Percentiles rank a stretch among this genome's conserved stretches.
Conservation (phyloP, 2,888 invertebrate genomes). For the Druceiella hillmani region DNA sequence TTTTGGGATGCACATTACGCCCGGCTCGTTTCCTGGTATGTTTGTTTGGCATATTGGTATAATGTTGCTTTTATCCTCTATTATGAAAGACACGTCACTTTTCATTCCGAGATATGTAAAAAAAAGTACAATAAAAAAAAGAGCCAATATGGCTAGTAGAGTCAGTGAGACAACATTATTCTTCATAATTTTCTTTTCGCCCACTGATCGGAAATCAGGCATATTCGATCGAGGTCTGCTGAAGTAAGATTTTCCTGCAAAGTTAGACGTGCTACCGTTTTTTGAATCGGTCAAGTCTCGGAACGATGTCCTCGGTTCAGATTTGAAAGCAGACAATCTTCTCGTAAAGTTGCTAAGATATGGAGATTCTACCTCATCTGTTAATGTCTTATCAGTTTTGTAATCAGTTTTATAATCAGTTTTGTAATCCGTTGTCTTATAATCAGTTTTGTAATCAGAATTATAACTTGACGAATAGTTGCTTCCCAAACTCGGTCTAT, state of each 20-base stretch:
- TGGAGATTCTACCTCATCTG: constrained; percentile 58
- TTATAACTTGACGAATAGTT: constrained; percentile 34
- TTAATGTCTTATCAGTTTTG: constrained; percentile 37
- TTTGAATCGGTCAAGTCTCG: constrained; percentile 37
- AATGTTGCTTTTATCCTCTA: constrained; percentile 50
- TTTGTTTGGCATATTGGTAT: constrained; percentile 53
- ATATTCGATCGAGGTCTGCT: constrained; percentile 37
- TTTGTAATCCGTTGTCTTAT: not conserved
- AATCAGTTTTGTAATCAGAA: too few species aligned
- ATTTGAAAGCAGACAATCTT: constrained; percentile 48
- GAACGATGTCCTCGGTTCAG: constrained; percentile 35
- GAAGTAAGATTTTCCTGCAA: constrained; percentile 39
- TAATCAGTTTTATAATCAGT: not conserved
- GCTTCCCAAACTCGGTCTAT: constrained; percentile 32
- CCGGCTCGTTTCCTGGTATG: constrained; percentile 48
- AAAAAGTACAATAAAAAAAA: constrained; percentile 62
- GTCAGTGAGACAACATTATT: constrained; percentile 60
- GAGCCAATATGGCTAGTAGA: constrained; percentile 53
- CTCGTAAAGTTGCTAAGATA: constrained; percentile 67
- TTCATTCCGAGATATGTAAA: constrained; percentile 64
- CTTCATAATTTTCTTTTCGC: constrained; percentile 49
- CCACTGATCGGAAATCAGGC: constrained; percentile 38
- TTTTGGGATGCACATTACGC: constrained; percentile 60
- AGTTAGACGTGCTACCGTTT: constrained; percentile 35
- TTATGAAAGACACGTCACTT: constrained; percentile 51